Evolutionary conservation across 2,113 vertebrate genomes (phyloP), one percentile per base, ranked within the genome.

Genomic region (Serilophus lunatus): DNA sequence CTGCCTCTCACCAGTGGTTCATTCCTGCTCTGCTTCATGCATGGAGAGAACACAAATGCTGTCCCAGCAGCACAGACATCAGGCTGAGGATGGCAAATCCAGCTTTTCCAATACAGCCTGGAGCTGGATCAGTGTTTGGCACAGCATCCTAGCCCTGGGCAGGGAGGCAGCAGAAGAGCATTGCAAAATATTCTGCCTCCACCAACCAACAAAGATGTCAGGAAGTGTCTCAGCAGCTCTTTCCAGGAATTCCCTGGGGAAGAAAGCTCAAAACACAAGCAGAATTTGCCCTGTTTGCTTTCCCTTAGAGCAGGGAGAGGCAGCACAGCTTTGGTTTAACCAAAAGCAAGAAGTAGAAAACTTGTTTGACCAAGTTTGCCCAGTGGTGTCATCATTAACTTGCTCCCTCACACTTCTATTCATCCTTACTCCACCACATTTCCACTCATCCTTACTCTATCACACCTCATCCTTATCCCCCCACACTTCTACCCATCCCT

Each of bases 191-290:
- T 13, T 29, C 42, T 50, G 35, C n/a, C 31, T 13, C 2, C 19
- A 38, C 8, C 0, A 0, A 45, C 51, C 0, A 0, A 40, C 9
- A 36, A 36, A 59, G 50, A 15, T 0, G 4, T 35, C 0, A 2
- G 20, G 12, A 13, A 50, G 7, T 2, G 33, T 31, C 50, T n/a
- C 31, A 7, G 29, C 31, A 7, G 29, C 35, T 42, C 49, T 33
- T 51, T 26, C 18, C 42, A 33, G 57, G 28, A 26, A 75, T 17
- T 25, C 18, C 57, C 68, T 33, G 3, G 2, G 40, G 63, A 28
- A 59, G 56, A 2, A 31, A 35, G 18, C 13, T 12, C 29, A 4
- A 5, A 60, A 7, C 31, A 14, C 0, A 0, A 35, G 45, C n/a
- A 28, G n/a, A 28, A 36, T 20, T 40, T 40, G 4, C 51, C 42